Base-by-base conservation (phyloP, 2,888 invertebrate genomes). In the Ptychoptera albimana region DNA sequence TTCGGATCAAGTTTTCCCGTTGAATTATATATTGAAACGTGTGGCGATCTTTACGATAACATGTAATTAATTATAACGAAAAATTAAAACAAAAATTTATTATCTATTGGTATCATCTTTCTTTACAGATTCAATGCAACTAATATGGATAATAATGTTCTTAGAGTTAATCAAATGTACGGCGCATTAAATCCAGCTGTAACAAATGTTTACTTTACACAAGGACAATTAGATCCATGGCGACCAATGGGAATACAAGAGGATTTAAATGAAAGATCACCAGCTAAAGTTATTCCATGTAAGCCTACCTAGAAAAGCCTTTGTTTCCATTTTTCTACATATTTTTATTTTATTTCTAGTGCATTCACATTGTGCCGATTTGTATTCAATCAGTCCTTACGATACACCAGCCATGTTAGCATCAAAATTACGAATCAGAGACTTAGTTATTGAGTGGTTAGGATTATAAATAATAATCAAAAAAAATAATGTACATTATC, bases 191-290 rank as follows among this genome's bases (percentile, higher is more conserved):
- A 55, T 16, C 69, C 70, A 0, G 57, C 64, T 4, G 63, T 70
- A 0, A 61, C 58, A 13, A 69, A 71, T 48, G 64, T 74, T 1
- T 66, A 70, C 32, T 70, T 69, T 51, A 67, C 70, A 4, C 72
- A 74, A 47, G 74, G 74, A 2, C 59, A 60, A 40, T 51, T 69
- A 11, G 74, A 75, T 59, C 75, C 74, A 16, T 75, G 74, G 74
- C 68, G 67, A 54, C 53, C 64, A 5, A 60, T 73, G 48, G 73
- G 74, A 7, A 57, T 69, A 23, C 58, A 66, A 7, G 53, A 60
- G 10, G 60, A 61, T 48, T 48, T 46, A 4, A 50, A 49, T 2
- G 41, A 40, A 2, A 12, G 13, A 16, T 39, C 47, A 10, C 47
- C 50, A 29, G 50, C 57, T 2, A 53, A 56, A 0, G 49, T 63